Conservation (phyloP, 30 jellyfish, hydroid and myxozoan genomes). For the Aurelia coerulea region DNA sequence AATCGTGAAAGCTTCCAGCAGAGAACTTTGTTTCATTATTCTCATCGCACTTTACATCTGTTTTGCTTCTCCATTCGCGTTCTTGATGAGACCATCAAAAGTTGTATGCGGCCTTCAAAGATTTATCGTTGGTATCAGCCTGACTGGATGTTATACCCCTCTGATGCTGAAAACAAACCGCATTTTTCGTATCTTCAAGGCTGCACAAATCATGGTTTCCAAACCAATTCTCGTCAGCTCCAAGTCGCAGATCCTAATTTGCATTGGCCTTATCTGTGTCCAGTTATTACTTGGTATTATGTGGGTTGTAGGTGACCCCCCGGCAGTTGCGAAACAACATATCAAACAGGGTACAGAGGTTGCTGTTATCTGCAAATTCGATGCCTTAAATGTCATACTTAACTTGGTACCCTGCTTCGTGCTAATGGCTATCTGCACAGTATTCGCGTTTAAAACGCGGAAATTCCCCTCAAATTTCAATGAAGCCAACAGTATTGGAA, state of each 20-base stretch:
- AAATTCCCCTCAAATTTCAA: constrained; percentile 91
- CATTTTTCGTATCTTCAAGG: constrained; percentile 82
- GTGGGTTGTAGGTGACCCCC: constrained; percentile 94
- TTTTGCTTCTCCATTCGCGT: constrained; percentile 55
- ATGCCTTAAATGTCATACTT: constrained; percentile 64
- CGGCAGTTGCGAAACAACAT: constrained; percentile 53
- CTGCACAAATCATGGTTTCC: constrained; percentile 48
- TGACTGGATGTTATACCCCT: constrained; percentile 95
- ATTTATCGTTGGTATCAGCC: constrained; percentile 83
- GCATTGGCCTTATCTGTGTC: constrained; percentile 69
- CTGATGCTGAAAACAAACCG: constrained; percentile 90
- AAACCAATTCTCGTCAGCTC: constrained; percentile 82
- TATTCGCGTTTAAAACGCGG: constrained; percentile 92
- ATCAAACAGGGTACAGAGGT: constrained; percentile 45
- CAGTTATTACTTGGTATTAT: constrained; percentile 78
- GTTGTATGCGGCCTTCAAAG: constrained; percentile 73
- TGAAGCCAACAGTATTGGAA: constrained; percentile 90
- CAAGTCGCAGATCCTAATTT: constrained; percentile 85
- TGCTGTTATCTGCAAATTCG: constrained; percentile 62
- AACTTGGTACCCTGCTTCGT: constrained; percentile 79
- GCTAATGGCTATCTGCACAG: constrained; percentile 88
- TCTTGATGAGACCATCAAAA: constrained; percentile 49
- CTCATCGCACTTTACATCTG: constrained; percentile 57
- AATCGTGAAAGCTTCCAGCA: constrained; percentile 82
- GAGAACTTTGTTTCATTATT: constrained; percentile 78